Conservation (phyloP, 2,888 invertebrate genomes). For the Dryobotodes eremita region DNA sequence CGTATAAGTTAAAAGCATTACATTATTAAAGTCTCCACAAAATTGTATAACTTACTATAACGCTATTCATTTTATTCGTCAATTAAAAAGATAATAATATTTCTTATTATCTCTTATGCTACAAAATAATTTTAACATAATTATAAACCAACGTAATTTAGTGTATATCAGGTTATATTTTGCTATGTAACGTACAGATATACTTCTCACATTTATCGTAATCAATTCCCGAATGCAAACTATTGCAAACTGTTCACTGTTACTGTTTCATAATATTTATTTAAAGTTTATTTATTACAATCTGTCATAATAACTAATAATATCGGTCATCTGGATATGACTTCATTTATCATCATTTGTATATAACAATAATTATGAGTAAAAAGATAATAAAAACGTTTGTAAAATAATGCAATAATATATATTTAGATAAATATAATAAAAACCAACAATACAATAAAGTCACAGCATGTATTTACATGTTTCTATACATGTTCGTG, state of each 20-base stretch:
- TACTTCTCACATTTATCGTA: slow-evolving; percentile 69
- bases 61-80: slow-evolving; percentile 78
- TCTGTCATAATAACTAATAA: slow-evolving; percentile 77
- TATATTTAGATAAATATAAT: slow-evolving; percentile 69
- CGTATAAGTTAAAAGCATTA: slow-evolving; percentile 87
- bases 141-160: slow-evolving; percentile 65
- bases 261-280: slow-evolving; percentile 57
- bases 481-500: slow-evolving; percentile 74
- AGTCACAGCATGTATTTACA: slow-evolving; percentile 85
- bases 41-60: slow-evolving; percentile 87
- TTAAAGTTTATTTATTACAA: slow-evolving; percentile 65
- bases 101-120: slow-evolving; percentile 80
- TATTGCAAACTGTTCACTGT: slow-evolving; percentile 75
- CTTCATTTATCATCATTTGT: slow-evolving; percentile 79
- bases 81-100: slow-evolving; percentile 79
- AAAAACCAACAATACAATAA: slow-evolving; percentile 84
- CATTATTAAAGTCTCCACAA: slow-evolving; percentile 87
- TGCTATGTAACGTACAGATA: slow-evolving; percentile 74
- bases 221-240: slow-evolving; percentile 87
- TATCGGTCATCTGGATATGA: slow-evolving; percentile 85
- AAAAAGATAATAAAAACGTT: slow-evolving; percentile 76
- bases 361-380: slow-evolving; percentile 79
- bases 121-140: slow-evolving; percentile 72
- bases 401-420: slow-evolving; percentile 73
- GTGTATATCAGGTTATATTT: slow-evolving; percentile 66